phyloP scores from a whole-genome alignment of 2,888 invertebrate genomes.

The Caenorhabditis wallacei region DNA sequence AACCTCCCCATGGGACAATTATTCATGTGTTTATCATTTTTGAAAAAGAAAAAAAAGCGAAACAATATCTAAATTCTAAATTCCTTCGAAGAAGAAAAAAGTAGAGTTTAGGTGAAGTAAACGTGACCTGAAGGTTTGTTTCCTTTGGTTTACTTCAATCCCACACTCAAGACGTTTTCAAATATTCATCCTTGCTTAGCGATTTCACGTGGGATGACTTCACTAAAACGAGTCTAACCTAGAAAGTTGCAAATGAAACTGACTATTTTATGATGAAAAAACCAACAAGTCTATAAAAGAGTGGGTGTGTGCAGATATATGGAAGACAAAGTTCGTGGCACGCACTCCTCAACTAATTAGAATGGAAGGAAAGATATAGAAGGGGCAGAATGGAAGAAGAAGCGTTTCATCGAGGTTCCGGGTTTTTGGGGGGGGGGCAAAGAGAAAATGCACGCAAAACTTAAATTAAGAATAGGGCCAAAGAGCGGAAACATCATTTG shows the following conservation, averaged over 20 bases:
- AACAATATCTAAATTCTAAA: background rate
- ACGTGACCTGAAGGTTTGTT: conserved; percentile 34
- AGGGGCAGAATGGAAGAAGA: conserved; percentile 7
- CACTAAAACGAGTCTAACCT: conserved; percentile 28
- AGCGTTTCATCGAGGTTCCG: conserved; percentile 43
- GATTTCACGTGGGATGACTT: conserved; percentile 59
- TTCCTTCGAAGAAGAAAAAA: background rate
- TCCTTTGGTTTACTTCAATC: conserved; percentile 6
- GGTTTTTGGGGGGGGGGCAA: conserved; percentile 28
- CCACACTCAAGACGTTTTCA: conserved; percentile 45
- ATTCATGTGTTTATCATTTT: conserved; percentile 21
- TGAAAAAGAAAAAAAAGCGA: background rate
- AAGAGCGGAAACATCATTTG: conserved; percentile 3
- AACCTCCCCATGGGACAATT: background rate
- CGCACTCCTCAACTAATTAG: conserved; percentile 45
- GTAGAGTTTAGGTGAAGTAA: conserved; percentile 1
- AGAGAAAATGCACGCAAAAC: conserved; percentile 10
- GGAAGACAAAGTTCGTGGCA: conserved; percentile 20
- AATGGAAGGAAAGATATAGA: conserved; percentile 36
- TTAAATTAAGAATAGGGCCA: conserved; percentile 11
- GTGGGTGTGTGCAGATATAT: conserved; percentile 31
- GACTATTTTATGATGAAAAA: conserved; percentile 4
- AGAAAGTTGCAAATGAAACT: conserved; percentile 11
- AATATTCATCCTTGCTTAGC: conserved; percentile 60
- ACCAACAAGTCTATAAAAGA: conserved; percentile 14